phyloP scores from a whole-genome alignment of 2,797 vertebrate species.

The Holocentrus rufus region DNA sequence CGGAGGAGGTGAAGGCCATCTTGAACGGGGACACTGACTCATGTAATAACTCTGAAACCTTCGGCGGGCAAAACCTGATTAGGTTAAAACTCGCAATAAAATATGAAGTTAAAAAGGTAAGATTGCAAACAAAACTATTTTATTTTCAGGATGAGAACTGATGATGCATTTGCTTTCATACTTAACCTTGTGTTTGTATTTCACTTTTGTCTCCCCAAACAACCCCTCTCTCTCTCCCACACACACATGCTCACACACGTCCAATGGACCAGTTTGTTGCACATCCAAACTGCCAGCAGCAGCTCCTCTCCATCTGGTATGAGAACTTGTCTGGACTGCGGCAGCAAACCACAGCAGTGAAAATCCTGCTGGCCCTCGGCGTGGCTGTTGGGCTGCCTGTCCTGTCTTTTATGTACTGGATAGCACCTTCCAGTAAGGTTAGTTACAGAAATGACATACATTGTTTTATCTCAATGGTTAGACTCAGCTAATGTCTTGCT shows the following conservation, averaged over 20 bases:
- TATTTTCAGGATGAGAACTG: not conserved
- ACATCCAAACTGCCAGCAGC: conserved; percentile 97
- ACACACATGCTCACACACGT: not conserved
- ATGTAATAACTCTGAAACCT: conserved; percentile 62
- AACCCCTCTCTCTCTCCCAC: not conserved
- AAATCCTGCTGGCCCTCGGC: conserved; percentile 91
- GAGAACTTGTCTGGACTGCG: conserved; percentile 92
- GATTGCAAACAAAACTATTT: conserved; percentile 17
- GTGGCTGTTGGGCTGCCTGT: conserved; percentile 90
- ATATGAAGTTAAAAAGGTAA: conserved; percentile 97
- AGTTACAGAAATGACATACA: conserved; percentile 61
- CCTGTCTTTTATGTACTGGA: conserved; percentile 90
- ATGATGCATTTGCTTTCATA: not conserved
- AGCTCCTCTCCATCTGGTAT: conserved; percentile 97
- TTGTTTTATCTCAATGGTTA: not conserved
- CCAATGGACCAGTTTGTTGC: conserved; percentile 90
- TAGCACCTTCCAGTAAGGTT: conserved; percentile 96
- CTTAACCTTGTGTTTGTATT: not conserved
- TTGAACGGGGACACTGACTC: conserved; percentile 89
- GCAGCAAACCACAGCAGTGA: conserved; percentile 91
- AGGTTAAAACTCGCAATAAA: conserved; percentile 96
- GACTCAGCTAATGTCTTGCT: not conserved
- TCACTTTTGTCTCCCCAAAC: not conserved
- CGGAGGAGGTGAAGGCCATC: conserved; percentile 95
- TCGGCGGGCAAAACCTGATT: conserved; percentile 87